Evolutionary conservation across 2,888 invertebrate species (phyloP), one percentile per base, ranked within the genome.

Genomic region (Phoronis australis): DNA sequence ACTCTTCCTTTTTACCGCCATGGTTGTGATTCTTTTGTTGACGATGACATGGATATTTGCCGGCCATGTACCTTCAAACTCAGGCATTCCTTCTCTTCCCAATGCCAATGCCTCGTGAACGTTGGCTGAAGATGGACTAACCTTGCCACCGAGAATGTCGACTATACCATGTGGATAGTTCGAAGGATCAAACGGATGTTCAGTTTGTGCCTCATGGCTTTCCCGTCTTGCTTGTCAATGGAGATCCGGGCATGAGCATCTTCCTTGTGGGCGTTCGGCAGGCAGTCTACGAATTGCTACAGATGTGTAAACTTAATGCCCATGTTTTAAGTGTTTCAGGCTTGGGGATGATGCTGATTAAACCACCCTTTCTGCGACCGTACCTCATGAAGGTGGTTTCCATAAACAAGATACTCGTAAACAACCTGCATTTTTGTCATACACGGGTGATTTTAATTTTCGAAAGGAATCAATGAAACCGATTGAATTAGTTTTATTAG

Each of bases 301-400:
- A 57, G 20, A 26, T 54, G 41, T 59, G 60, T 1, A 60, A 37
- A 42, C 61, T 57, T 0, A 54, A 45, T 1, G 59, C 56, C 62
- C 61, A 64, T 21, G 26, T 44, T 37, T 56, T 56, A 24, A 60
- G 42, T 5, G 57, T 38, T 1, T 40, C 37, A 48, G 56, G 54
- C 21, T 60, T 59, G 1, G 60, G 45, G 3, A 56, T 63, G 15
- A 60, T 52, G 18, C 65, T 60, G 22, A 65, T 49, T 12, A 62
- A 51, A 2, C 59, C 61, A 6, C 46, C 24, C 3, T 49, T 47
- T 1, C 61, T 57, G 52, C 61, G 61, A 2, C 63, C 60, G 54
- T 63, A 61, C n/a, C 56, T 31, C 59, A 63, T 62, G 49, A 56
- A 61, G 3, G 60, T 64, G 1, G 57, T 54, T 40, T 63, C 61